Conservation (phyloP, 2,797 vertebrate genomes). For the Pipistrellus pygmaeus region DNA sequence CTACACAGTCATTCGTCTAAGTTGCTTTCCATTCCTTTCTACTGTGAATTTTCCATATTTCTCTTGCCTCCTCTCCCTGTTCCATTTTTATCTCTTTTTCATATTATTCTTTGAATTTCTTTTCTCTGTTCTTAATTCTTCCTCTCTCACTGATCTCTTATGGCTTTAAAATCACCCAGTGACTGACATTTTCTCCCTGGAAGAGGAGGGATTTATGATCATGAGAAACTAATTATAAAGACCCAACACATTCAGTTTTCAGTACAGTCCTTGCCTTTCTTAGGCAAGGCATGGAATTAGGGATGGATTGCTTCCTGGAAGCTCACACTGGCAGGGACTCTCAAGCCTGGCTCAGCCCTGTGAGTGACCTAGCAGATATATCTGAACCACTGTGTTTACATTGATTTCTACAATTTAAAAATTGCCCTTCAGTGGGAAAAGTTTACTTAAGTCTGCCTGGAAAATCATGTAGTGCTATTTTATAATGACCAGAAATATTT, state of each 20-base stretch:
- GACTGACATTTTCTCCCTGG: conserved; percentile 64
- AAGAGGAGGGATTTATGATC: conserved; percentile 57
- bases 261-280: conserved; percentile 47
- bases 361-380: neutral
- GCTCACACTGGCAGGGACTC: conserved; percentile 56
- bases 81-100: neutral
- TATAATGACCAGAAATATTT: neutral
- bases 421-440: neutral
- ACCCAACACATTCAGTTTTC: conserved; percentile 75
- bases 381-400: conserved; percentile 9
- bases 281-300: conserved; percentile 54
- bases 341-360: conserved; percentile 64
- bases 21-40: neutral
- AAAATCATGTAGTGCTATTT: neutral
- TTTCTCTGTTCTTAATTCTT: neutral
- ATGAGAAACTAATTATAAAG: conserved; percentile 47
- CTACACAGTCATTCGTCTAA: neutral
- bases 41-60: conserved; percentile 6
- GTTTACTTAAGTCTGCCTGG: neutral
- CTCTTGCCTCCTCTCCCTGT: neutral
- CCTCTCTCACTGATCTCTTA: neutral
- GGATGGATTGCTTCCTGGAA: conserved; percentile 47
- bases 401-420: conserved; percentile 68
- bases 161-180: conserved; percentile 50
- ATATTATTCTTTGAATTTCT: neutral